A percentile compares a stretch with the other conserved stretches of the same genome.
phyloP scores from a whole-genome alignment of 1,140 invertebrate species.

The Steinernema khuongi region DNA sequence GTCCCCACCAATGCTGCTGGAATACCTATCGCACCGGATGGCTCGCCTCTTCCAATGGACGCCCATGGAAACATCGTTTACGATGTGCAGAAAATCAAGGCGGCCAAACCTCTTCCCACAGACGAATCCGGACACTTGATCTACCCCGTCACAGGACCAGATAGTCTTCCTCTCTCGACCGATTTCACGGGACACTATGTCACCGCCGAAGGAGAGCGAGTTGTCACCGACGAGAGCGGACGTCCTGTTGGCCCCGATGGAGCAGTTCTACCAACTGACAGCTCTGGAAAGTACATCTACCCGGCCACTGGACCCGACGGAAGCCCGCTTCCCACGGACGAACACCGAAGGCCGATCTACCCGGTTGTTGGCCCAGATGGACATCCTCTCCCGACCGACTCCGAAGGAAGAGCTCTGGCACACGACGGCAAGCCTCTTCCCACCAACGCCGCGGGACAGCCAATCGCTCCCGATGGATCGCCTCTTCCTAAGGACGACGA shows the following conservation, averaged over 20 bases:
- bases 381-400: neutral
- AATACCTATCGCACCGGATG: conserved; percentile 25
- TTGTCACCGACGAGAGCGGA: conserved; percentile 32
- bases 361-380: conserved; percentile 5
- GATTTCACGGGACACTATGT: conserved; percentile 28
- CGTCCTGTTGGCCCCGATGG: conserved; percentile 32
- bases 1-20: conserved; percentile 20
- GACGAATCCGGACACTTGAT: conserved; percentile 15
- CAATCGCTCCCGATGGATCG: conserved; percentile 18
- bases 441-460: conserved; percentile 6
- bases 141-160: conserved; percentile 28
- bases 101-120: conserved; percentile 19
- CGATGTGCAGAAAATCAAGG: neutral
- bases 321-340: neutral
- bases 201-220: conserved; percentile 23
- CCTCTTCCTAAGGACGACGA: conserved; percentile 18
- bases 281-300: conserved; percentile 29
- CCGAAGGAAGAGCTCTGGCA: neutral
- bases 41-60: conserved; percentile 34
- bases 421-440: conserved; percentile 12
- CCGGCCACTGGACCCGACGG: conserved; percentile 26
- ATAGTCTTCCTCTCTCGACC: conserved; percentile 32
- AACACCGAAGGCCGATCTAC: neutral
- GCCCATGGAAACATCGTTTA: conserved; percentile 19
- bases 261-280: conserved; percentile 26